phyloP scores from a whole-genome alignment of 2,888 invertebrate species.

The Lacanobia oleracea region DNA sequence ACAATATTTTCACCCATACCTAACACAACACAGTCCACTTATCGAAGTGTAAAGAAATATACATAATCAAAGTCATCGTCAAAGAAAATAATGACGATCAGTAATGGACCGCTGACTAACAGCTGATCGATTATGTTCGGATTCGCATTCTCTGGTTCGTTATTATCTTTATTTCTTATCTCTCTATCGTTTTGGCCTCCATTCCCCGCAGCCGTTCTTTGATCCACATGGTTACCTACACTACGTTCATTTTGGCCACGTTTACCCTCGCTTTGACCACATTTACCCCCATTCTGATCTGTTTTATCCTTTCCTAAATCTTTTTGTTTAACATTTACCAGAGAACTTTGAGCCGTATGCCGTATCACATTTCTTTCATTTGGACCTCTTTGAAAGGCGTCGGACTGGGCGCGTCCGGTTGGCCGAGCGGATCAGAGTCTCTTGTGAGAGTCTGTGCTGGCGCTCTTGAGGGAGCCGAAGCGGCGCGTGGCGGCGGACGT shows the following conservation, averaged over 20 bases:
- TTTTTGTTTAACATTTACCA: conserved; percentile 53
- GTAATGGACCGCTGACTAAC: conserved; percentile 81
- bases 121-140: conserved; percentile 71
- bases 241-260: conserved; percentile 54
- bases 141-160: conserved; percentile 78
- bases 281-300: conserved; percentile 14
- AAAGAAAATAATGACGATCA: conserved; percentile 80
- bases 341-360: conserved; percentile 61
- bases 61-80: conserved; percentile 76
- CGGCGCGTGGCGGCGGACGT: conserved; percentile 75
- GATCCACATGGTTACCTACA: conserved; percentile 49
- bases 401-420: conserved; percentile 74
- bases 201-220: conserved; percentile 59
- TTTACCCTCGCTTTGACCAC: conserved; percentile 23
- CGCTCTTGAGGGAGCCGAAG: conserved; percentile 84
- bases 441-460: conserved; percentile 86
- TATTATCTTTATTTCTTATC: conserved; percentile 72
- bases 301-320: conserved; percentile 44
- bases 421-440: conserved; percentile 87
- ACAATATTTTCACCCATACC: conserved; percentile 37
- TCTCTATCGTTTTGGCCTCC: conserved; percentile 69
- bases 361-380: conserved; percentile 60
- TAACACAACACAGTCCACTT: conserved; percentile 55
- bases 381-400: conserved; percentile 63
- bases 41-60: conserved; percentile 76